Evolutionary conservation across 2,888 invertebrate genomes (phyloP).

Genomic region (Heliconius sara): DNA sequence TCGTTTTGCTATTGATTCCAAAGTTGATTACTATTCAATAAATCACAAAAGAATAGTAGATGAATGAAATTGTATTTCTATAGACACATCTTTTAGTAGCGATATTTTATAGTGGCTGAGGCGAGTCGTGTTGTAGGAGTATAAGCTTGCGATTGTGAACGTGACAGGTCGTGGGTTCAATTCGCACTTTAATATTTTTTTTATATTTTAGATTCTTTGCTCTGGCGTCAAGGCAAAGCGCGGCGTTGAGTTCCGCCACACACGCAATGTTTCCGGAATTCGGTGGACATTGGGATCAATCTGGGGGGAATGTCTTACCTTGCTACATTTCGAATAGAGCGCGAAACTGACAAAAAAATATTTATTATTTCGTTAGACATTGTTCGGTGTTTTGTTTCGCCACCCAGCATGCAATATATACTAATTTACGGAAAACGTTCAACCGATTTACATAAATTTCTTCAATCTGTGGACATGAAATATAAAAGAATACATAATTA

Average conservation of each 20-base stretch:
- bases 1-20: constrained; percentile 6
- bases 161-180: background rate
- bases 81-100: background rate
- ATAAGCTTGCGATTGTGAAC: background rate
- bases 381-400: background rate
- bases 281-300: background rate
- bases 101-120: background rate
- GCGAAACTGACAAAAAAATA: background rate
- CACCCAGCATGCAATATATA: no score
- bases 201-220: background rate
- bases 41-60: background rate
- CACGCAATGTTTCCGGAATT: no score
- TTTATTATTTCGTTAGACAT: background rate
- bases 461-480: background rate
- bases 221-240: background rate
- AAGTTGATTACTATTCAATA: constrained; percentile 18
- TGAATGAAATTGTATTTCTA: constrained; percentile 1
- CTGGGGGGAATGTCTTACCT: background rate
- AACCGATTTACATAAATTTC: background rate
- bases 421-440: background rate
- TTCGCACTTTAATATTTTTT: background rate
- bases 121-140: background rate
- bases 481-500: background rate
- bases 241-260: background rate
- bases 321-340: background rate